phyloP scores from a whole-genome alignment of 2,888 invertebrate genomes.

The Campoplex nolae region DNA sequence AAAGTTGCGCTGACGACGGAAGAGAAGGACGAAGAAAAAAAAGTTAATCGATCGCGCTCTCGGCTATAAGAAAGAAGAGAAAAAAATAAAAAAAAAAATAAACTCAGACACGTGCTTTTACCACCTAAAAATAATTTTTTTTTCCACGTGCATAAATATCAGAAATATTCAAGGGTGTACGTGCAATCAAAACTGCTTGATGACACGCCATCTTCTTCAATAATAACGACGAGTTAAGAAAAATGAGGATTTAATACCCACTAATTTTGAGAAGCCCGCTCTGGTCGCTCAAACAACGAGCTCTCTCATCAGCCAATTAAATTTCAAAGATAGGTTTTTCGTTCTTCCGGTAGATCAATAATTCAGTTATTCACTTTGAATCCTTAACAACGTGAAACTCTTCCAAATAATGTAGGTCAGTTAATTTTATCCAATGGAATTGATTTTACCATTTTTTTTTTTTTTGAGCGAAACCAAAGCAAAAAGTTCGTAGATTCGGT shows the following conservation, averaged over 20 bases:
- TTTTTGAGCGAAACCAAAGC: too few relatives aligned
- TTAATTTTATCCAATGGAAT: not conserved
- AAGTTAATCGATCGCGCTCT: slow-evolving; percentile 31
- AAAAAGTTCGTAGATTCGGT: too few relatives aligned
- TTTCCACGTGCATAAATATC: not conserved
- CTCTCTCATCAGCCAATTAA: not conserved
- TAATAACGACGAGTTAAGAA: not conserved
- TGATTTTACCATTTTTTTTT: too few relatives aligned
- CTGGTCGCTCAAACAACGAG: not conserved
- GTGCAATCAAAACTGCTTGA: not conserved
- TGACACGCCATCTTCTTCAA: not conserved
- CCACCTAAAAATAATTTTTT: not conserved
- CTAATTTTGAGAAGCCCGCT: not conserved
- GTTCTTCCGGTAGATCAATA: not conserved
- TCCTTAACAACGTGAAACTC: not conserved
- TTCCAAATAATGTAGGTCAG: not conserved
- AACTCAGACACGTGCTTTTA: not conserved
- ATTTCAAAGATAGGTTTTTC: not conserved
- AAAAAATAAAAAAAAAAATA: not conserved
- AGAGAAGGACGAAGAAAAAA: not conserved
- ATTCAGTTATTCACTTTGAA: not conserved
- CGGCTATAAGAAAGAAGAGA: not conserved
- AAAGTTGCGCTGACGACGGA: slow-evolving; percentile 11
- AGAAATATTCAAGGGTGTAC: not conserved
- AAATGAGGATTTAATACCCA: not conserved